These are phyloP conservation scores for Heliconius hermathena DNA, from an alignment of 1,140 invertebrate species.

Conservation along the genomic window DNA sequence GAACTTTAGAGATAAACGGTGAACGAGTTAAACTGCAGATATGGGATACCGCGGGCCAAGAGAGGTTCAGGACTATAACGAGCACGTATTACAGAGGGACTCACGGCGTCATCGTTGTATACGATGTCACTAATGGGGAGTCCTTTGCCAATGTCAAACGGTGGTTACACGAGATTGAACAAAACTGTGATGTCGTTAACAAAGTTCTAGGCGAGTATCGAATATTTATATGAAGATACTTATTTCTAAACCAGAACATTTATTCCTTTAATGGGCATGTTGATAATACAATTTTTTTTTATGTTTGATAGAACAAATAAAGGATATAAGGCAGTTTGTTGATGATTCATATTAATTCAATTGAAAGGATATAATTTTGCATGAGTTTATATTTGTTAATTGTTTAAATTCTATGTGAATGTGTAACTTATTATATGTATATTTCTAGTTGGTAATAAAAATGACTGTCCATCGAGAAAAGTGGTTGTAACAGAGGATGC, in stretches of 20 bases:
- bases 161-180: slow-evolving; percentile 99
- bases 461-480: slow-evolving; percentile 98
- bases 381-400: background rate
- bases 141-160: slow-evolving; percentile 99
- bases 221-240: background rate
- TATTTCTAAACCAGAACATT: background rate
- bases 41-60: slow-evolving; percentile 97
- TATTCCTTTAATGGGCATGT: background rate
- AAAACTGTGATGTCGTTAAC: slow-evolving; percentile 99
- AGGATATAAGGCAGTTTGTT: background rate
- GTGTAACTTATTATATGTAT: slow-evolving; percentile 27
- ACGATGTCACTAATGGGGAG: slow-evolving; percentile 99
- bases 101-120: slow-evolving; percentile 99
- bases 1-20: slow-evolving; percentile 96
- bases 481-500: slow-evolving; percentile 98
- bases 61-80: slow-evolving; percentile 97
- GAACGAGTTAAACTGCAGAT: slow-evolving; percentile 99
- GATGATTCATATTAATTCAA: slow-evolving; percentile 7
- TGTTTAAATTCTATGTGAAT: background rate
- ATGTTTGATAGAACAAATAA: background rate
- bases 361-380: background rate
- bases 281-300: background rate
- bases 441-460: slow-evolving; percentile 98
- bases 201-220: slow-evolving; percentile 93
- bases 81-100: slow-evolving; percentile 99